Base-by-base conservation (phyloP, 1,140 invertebrate species). In the Orchesella cincta region DNA sequence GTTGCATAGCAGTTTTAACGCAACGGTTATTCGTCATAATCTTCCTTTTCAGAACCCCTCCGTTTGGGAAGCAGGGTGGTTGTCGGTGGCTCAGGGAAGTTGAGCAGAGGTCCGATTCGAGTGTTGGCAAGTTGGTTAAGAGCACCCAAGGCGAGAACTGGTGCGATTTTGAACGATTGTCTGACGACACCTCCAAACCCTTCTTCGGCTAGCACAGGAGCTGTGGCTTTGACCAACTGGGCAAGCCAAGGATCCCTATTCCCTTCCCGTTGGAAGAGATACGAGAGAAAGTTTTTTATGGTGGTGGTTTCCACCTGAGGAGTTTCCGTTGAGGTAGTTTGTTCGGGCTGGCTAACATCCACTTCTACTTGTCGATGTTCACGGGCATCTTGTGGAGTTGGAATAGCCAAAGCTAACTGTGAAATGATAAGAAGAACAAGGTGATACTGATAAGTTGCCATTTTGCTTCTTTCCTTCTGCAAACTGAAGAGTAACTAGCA, bases 11-110 rank as follows among this genome's bases (percentile, higher is more conserved):
- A n/a, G n/a, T n/a, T n/a, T n/a, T n/a, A n/a, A n/a, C n/a, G n/a
- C n/a, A n/a, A n/a, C n/a, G n/a, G n/a, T n/a, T n/a, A n/a, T n/a
- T n/a, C n/a, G n/a, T n/a, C n/a, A n/a, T n/a, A n/a, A n/a, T n/a
- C n/a, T n/a, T 57, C 52, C 52, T 12, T 23, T 12, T 57, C 52
- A 57, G 39, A 46, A 5, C 23, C 62, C 1, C 26, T 8, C 8
- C 62, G 62, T 67, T 67, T 67, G 62, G 62, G 62, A 33, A 67
- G 29, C 5, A 67, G 28, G 2, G 62, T 67, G 28, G 62, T 67
- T 31, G 62, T 67, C 33, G 62, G 62, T 2, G 14, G 2, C 26
- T 26, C 33, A 12, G 62, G 62, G 23, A 67, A 31, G 29, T 67
- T 67, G 62, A 67, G 31, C 2, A 67, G 62, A 29, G 62, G 62